Evolutionary conservation across 2,113 vertebrate genomes (phyloP), one percentile per base, ranked within the genome.

Genomic region (Loxodonta africana): DNA sequence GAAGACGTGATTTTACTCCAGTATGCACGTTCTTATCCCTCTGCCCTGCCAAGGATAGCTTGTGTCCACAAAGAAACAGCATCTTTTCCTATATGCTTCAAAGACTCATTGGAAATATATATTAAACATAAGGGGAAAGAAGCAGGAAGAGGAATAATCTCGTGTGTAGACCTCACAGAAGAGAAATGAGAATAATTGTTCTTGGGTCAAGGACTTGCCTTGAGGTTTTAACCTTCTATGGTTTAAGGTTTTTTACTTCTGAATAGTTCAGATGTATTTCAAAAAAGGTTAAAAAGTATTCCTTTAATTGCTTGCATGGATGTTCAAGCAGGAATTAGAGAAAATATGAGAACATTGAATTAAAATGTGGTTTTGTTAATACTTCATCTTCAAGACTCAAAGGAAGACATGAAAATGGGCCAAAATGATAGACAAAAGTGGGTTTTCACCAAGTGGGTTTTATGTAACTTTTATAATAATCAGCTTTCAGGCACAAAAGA

Each of bases 121-220:
- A 71, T 41, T 41, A 91, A 77, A 67, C 17, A 48, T 37, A 71
- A 95, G 63, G 23, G 73, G 10, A 91, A 96, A 91, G 53, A 92
- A 10, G 5, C n/a, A 87, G 48, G 23, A 95, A 90, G 69, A 84
- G 57, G n/a, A 90, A 65, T 67, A 51, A 81, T 28, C 44, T 90
- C 48, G 53, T n/a, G 26, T n/a, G 23, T 30, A 82, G 73, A 73
- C 8, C 11, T 85, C 33, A 71, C 57, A 88, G 33, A 77, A 81
- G 63, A 91, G n/a, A 83, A 92, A 88, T 44, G 37, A 92, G 25
- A 96, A 74, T 94, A 74, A 76, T 83, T 37, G 95, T 84, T 92
- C 18, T 30, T 92, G 77, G 71, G 73, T 90, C 86, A 96, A 94
- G 73, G 51, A 88, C 44, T 88, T 97, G 77, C 67, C 60, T 23